phyloP scores from a whole-genome alignment of 2,113 vertebrate species.

The Nymphicus hollandicus region DNA sequence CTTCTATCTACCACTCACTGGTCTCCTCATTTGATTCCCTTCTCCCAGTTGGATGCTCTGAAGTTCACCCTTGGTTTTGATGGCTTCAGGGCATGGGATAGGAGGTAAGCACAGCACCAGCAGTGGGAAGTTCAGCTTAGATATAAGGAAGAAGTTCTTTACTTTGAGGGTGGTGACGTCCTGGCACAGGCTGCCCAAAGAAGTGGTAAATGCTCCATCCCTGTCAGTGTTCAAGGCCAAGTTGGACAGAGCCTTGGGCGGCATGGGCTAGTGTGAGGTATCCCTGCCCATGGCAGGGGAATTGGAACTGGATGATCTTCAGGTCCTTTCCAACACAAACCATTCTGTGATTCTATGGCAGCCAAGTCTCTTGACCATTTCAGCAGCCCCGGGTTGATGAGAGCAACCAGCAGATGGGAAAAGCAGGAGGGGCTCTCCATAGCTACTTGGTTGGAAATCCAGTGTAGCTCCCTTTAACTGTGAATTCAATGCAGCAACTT shows the following conservation, averaged over 20 bases:
- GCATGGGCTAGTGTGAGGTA: neutral
- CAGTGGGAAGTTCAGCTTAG: neutral
- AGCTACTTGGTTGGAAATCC: neutral
- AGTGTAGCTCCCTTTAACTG: neutral
- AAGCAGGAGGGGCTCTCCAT: neutral
- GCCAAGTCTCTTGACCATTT: neutral
- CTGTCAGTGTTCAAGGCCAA: neutral
- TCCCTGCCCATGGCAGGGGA: neutral
- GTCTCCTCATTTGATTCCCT: neutral
- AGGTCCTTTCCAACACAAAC: neutral
- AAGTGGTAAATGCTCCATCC: neutral
- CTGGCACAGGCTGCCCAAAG: neutral
- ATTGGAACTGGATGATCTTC: neutral
- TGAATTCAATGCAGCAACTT: fast-evolving
- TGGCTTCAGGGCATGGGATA: neutral
- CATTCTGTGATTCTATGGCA: neutral
- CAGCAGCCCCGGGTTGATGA: neutral
- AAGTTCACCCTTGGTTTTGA: neutral
- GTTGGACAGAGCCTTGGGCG: neutral
- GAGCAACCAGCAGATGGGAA: neutral
- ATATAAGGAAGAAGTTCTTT: neutral
- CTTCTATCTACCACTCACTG: neutral
- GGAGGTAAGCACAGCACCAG: neutral
- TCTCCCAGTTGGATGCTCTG: neutral
- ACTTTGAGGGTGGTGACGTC: neutral